Evolutionary conservation across 1,140 invertebrate species (phyloP), one percentile per base, ranked within the genome.

Genomic region (Cecropterus lyciades): DNA sequence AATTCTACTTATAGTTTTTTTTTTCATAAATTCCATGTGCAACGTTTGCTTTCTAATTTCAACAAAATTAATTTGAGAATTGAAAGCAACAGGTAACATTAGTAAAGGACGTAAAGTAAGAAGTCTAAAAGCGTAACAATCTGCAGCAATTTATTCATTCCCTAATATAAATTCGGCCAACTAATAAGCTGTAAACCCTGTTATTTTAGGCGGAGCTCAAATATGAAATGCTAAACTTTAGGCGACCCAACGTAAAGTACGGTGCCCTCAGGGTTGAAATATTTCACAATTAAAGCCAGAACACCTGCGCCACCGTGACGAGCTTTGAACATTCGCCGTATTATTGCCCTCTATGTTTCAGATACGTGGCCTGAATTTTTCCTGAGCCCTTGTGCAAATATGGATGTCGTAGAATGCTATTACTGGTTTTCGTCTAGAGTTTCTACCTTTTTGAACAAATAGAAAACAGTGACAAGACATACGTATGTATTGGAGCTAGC

Each of bases 181-280:
- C 43, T 60, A 60, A 60, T 48, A 46, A 60, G 43, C 56, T 48
- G 30, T 48, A 60, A 57, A 43, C 52, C 40, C 24, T 20, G 27
- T 60, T 45, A 60, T 42, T 60, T 48, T 60, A 60, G 27, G 24
- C 24, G 43, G 27, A 60, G 43, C 56, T 60, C 43, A 30, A 60
- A 60, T 60, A 60, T 60, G 56, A 60, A 60, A 60, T 48, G 56
- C 43, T 60, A 60, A 60, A 60, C 56, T 60, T 60, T 60, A 46
- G 24, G 33, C 20, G 56, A 24, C 20, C 52, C 52, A 37, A 17
- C 15, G 15, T 45, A 42, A 33, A 24, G 33, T n/a, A 24, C 1
- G 20, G 20, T 30, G 30, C 52, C 53, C 52, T 51, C 49, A 43
- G 52, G 67, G 67, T 51, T 20, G 52, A 66, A 69, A 69, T 63